Evolutionary conservation across 2,888 invertebrate species (phyloP), one percentile per base, ranked within the genome.

Genomic region (Phyllotreta cruciferae): DNA sequence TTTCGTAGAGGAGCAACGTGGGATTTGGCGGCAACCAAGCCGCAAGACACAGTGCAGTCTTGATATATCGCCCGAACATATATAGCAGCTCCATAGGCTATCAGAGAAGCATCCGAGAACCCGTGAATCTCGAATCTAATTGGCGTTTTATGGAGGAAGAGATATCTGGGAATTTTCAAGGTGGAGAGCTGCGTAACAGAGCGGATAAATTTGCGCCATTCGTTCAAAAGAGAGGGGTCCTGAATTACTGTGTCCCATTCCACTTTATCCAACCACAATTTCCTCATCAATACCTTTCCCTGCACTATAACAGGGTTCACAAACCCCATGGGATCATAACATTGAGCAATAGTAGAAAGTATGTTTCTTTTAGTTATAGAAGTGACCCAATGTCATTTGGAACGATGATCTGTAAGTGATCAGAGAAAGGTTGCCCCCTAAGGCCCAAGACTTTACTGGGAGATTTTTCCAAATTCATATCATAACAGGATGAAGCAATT

Each of bases 281-380:
- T 57, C 42, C 68, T 67, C 50, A 69, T 69, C 6, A 68, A 58
- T 6, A 69, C 35, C 60, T 67, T 68, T 24, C 54, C 64, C n/a
- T 42, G 38, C 3, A 69, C 54, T 24, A 64, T 60, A 0, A 67
- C 56, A 9, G 61, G 66, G 34, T 53, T 57, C 39, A 66, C 50
- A 3, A 67, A 38, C 7, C 67, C 67, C 44, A 69, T 41, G 1
- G 69, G 66, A 49, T 67, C 67, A 44, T 45, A 69, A 45, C 53
- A 61, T 41, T 63, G 62, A 3, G 60, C 49, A 7, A 66, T 34
- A 13, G 14, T 7, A 4, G 67, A 69, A 3, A 66, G 39, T 37
- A 66, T 49, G 8, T 11, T 52, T 55, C 69, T 56, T 57, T 66
- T 68, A 10, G 53, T 65, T 39, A 50, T 1, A 47, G 49, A 9